Conservation (phyloP, 2,113 vertebrate genomes). For the Colistium nudipinnis region DNA sequence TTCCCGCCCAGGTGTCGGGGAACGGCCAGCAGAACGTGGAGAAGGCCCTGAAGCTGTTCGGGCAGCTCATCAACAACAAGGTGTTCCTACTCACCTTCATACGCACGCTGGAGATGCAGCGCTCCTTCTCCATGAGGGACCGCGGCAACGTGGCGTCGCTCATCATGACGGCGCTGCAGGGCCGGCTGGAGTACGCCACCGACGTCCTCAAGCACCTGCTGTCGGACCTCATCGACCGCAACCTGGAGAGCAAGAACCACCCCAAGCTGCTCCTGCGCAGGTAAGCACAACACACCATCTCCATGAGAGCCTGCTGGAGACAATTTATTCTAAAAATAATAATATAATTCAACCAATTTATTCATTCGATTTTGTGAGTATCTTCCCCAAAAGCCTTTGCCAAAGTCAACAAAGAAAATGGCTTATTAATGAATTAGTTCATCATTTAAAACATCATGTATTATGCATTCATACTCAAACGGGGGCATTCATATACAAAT, state of each 20-base stretch:
- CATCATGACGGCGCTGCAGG: constrained; percentile 97
- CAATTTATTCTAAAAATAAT: no score
- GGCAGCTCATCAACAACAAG: constrained; percentile 98
- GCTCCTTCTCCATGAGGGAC: constrained; percentile 98
- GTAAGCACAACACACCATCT: constrained; percentile 71
- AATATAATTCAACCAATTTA: neutral
- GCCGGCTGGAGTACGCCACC: constrained; percentile 96
- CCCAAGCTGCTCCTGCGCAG: constrained; percentile 97
- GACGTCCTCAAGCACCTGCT: constrained; percentile 97
- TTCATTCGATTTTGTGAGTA: neutral
- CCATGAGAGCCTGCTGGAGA: no score
- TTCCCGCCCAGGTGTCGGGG: constrained; percentile 90
- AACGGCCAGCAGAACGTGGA: constrained; percentile 96
- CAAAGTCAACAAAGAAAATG: constrained; percentile 3
- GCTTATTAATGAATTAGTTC: neutral
- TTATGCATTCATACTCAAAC: neutral
- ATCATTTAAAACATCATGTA: neutral
- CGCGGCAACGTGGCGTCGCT: constrained; percentile 97
- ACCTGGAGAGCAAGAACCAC: constrained; percentile 98
- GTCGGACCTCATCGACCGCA: constrained; percentile 96
- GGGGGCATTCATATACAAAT: neutral
- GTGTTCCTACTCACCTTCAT: constrained; percentile 97
- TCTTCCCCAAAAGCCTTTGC: neutral
- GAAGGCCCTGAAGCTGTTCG: constrained; percentile 97
- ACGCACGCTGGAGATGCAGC: constrained; percentile 94